Evolutionary conservation across 2,888 invertebrate genomes (phyloP), one percentile per base, ranked within the genome.

Genomic region (Synergus japonicus): DNA sequence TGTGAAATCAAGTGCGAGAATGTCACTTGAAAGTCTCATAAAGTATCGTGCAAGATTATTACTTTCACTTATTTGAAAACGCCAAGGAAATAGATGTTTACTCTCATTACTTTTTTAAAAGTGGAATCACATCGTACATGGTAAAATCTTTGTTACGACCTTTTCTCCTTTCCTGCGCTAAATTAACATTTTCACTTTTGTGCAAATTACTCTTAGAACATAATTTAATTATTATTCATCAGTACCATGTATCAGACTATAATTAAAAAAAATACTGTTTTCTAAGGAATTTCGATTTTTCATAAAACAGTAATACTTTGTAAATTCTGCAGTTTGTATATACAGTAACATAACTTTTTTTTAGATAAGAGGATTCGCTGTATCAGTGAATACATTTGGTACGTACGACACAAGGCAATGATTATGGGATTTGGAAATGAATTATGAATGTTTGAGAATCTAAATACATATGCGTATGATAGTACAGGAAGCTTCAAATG

Each of bases 391-490:
- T 54, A 8, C n/a, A 54, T n/a, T 54, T 54, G n/a, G 4, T 54
- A n/a, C n/a, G n/a, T 7, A n/a, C 2, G 0, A 54, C 2, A 54
- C n/a, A 54, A n/a, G 8, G 54, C 54, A 54, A 54, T n/a, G n/a
- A 54, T 54, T n/a, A n/a, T 54, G 54, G 54, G 54, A 54, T 54
- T 54, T n/a, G 7, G n/a, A 44, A 18, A 69, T 69, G 22, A 69
- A 69, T 69, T 69, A 69, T 67, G 43, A 44, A 12, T 44, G n/a
- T 60, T 60, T 18, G 67, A 41, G 44, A 67, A 67, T 67, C 18
- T 67, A 46, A 67, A 67, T 44, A 22, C 43, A 67, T 44, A 46
- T 44, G 46, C 12, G 29, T 49, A 49, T 37, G 37, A 46, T 73
- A 29, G 29, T 73, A 37, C 29, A 49, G 37, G 29, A 37, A 73